Conservation (phyloP, 2,797 vertebrate genomes). For the Chaetodon trifasciatus region DNA sequence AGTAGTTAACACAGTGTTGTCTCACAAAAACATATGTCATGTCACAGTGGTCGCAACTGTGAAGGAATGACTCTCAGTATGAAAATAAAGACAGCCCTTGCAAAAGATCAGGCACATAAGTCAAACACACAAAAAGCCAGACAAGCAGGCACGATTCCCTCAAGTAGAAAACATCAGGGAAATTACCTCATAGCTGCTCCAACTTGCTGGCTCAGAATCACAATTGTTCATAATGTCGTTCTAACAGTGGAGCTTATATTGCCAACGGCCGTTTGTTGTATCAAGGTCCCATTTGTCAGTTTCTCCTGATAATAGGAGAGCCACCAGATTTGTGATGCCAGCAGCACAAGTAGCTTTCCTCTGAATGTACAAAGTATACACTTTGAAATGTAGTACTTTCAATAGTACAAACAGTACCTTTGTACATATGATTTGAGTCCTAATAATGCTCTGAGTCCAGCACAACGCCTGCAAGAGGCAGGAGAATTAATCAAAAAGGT, state of each 20-base stretch:
- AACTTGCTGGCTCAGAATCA: slow-evolving; percentile 54
- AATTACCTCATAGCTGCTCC: slow-evolving; percentile 52
- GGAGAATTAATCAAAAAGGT: background rate
- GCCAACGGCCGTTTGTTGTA: slow-evolving; percentile 12
- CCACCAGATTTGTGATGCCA: slow-evolving; percentile 41
- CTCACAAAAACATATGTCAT: slow-evolving; percentile 22
- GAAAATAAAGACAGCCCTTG: slow-evolving; percentile 49
- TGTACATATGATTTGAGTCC: slow-evolving; percentile 4
- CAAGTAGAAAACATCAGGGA: slow-evolving; percentile 7
- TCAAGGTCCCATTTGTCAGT: slow-evolving; percentile 13
- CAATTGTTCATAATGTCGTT: slow-evolving; percentile 34
- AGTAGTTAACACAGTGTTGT: slow-evolving; percentile 57
- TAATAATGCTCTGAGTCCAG: slow-evolving; percentile 27
- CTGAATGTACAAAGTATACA: slow-evolving; percentile 10
- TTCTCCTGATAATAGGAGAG: slow-evolving; percentile 10
- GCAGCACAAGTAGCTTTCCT: slow-evolving; percentile 52
- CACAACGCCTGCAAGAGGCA: background rate
- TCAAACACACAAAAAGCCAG: slow-evolving; percentile 10
- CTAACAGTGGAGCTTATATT: slow-evolving; percentile 19
- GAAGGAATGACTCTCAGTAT: slow-evolving; percentile 23
- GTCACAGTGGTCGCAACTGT: slow-evolving; percentile 51
- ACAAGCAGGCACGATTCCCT: slow-evolving; percentile 25
- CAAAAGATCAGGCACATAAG: slow-evolving; percentile 50
- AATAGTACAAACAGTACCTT: background rate
- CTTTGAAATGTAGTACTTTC: background rate